A percentile compares a stretch with the other conserved stretches of the same genome.
These are phyloP conservation scores for Clarias magur DNA, from an alignment of 2,113 vertebrate genomes.

Conservation along the genomic window DNA sequence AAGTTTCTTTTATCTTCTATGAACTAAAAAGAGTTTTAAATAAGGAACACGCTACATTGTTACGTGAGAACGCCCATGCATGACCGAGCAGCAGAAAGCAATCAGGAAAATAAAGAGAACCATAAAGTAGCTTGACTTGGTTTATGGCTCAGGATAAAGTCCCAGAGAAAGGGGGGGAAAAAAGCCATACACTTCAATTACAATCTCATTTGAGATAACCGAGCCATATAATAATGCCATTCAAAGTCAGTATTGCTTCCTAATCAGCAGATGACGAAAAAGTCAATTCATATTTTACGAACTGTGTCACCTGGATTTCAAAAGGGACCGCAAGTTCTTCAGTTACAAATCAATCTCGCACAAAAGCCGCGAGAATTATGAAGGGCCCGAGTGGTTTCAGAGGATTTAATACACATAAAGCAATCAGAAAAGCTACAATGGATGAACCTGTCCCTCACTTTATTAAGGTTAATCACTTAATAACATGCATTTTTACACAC, in stretches of 20 bases:
- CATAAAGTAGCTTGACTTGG: conserved; percentile 2
- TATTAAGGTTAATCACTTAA: not conserved
- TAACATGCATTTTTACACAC: not conserved
- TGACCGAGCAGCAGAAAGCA: conserved; percentile 28
- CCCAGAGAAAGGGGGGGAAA: conserved; percentile 9
- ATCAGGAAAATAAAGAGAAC: conserved; percentile 20
- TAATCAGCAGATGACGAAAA: conserved; percentile 63
- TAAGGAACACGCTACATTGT: not conserved
- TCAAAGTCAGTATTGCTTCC: conserved; percentile 62
- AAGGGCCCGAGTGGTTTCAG: not conserved
- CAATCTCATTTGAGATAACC: conserved; percentile 64
- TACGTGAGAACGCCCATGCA: conserved; percentile 4
- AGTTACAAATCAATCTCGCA: not conserved
- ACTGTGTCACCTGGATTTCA: conserved; percentile 21
- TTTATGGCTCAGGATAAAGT: conserved; percentile 50
- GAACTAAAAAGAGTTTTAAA: not conserved
- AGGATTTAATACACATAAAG: not conserved
- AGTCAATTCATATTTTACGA: conserved; percentile 49
- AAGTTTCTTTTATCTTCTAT: not conserved
- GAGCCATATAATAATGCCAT: conserved; percentile 68
- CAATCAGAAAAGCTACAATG: not conserved
- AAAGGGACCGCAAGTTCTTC: not conserved
- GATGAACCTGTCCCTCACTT: not conserved
- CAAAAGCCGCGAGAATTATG: not conserved
- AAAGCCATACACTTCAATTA: conserved; percentile 49